Evolutionary conservation across 1,140 invertebrate species (phyloP), one percentile per base, ranked within the genome.

Genomic region (Hermetia illucens): DNA sequence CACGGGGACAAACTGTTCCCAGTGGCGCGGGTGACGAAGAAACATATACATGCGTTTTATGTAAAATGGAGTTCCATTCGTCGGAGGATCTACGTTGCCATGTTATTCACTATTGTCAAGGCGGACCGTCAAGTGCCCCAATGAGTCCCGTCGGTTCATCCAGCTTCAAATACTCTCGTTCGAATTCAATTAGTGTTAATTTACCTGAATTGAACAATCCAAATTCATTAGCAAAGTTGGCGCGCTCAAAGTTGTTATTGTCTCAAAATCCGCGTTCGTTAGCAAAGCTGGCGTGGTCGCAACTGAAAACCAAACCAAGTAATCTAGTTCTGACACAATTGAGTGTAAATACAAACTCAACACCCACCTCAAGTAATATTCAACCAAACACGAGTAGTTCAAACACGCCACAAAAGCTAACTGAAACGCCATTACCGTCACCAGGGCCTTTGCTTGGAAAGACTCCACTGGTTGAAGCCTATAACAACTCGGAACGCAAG

Each of bases 401-500:
- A 53, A 56, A 2, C 61, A 58, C 38, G 49, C 58, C 3, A 39
- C 67, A 12, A 71, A 71, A 46, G 51, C 63, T 17, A 68, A 73
- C 24, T 62, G 66, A 68, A 51, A 54, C 70, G 22, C 63, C 79
- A 1, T 56, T 82, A 6, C 77, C 78, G 6, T 85, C 81, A 8
- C 82, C 82, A 0, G 82, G 82, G 0, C 82, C 84, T 1, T 62
- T 85, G 40, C 61, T 85, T 13, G 81, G 82, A 3, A 81, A 80
- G 45, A 86, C 82, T 6, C 68, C 79, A 21, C 58, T 86, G 18
- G 76, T 86, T n/a, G 79, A 83, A 35, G 60, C 35, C 31, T 58
- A 52, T 17, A 50, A 51, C 1, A 43, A 45, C 21, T 39, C 55
- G 0, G 45, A 51, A 19, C 5, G 13, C 5, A 32, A 32, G 17